These are phyloP conservation scores for Drosophila acutilabella DNA, from an alignment of 2,888 invertebrate species.

Conservation along the genomic window DNA sequence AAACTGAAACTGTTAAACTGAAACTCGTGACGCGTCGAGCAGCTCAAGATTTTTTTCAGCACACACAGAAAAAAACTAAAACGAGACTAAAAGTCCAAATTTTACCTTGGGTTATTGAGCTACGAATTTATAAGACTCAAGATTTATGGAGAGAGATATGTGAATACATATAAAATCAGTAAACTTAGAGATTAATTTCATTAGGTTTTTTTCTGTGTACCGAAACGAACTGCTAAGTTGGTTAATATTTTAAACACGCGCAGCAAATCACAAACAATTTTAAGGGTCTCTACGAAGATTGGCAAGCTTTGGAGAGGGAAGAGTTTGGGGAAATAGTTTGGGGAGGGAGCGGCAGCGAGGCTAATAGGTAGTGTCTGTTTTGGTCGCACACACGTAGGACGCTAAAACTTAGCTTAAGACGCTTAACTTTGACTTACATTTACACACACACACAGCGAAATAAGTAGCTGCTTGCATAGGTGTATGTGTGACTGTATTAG, in stretches of 20 bases:
- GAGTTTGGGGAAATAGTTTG: background rate
- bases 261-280: constrained; percentile 55
- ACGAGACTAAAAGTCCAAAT: too few relatives aligned
- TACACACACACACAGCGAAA: constrained; percentile 23
- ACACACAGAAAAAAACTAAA: background rate
- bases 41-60: constrained; percentile 5
- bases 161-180: too few relatives aligned
- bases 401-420: constrained; percentile 48
- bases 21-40: constrained; percentile 68
- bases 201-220: background rate
- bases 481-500: constrained; percentile 39
- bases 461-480: constrained; percentile 1
- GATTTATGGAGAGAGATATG: too few relatives aligned
- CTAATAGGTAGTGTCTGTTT: constrained; percentile 22
- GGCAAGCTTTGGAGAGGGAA: too few relatives aligned
- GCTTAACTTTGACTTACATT: constrained; percentile 70
- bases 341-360: background rate
- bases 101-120: too few relatives aligned
- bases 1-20: constrained; percentile 74
- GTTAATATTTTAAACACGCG: constrained; percentile 71
- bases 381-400: constrained; percentile 29
- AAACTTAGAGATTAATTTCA: too few relatives aligned
- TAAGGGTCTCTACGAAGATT: constrained; percentile 1
- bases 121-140: too few relatives aligned
- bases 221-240: constrained; percentile 37